Evolutionary conservation across 2,888 invertebrate species (phyloP).

Genomic region (Prosapia bicincta): DNA sequence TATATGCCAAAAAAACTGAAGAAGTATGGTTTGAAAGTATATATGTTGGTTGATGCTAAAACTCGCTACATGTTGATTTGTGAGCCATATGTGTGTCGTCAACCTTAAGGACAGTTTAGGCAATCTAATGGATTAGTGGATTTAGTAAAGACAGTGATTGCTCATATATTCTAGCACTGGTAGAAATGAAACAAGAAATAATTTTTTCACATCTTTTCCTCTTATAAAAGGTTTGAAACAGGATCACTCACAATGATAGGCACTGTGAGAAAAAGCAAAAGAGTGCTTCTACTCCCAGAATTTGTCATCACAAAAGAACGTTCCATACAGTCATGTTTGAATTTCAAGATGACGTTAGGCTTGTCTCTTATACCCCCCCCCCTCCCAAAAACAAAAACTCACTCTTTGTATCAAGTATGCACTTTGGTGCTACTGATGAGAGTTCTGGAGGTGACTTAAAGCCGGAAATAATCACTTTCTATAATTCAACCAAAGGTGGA

Average conservation of each 20-base stretch:
- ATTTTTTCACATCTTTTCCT: conserved; percentile 9
- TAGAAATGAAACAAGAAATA: conserved; percentile 8
- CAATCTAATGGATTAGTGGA: background rate
- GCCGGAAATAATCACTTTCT: conserved; percentile 8
- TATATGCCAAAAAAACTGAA: conserved; percentile 22
- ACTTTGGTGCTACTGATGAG: background rate
- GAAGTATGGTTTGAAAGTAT: conserved; percentile 22
- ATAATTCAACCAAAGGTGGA: conserved; percentile 11
- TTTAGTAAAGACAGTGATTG: background rate
- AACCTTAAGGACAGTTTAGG: conserved; percentile 6
- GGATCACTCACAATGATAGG: background rate
- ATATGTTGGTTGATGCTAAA: conserved; percentile 17
- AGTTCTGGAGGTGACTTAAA: background rate
- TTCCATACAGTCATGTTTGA: background rate
- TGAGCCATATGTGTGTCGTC: background rate
- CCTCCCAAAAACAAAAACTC: background rate
- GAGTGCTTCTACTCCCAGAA: conserved; percentile 1
- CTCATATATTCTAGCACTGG: background rate
- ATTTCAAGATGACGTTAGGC: background rate
- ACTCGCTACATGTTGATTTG: conserved; percentile 6
- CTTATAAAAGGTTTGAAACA: background rate
- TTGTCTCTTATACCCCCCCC: background rate
- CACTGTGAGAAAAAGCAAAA: background rate
- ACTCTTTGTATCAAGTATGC: background rate
- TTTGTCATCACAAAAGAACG: too few relatives aligned